A percentile compares a stretch with the other conserved stretches of the same genome.
phyloP scores from a whole-genome alignment of 2,113 vertebrate genomes.

The Synodontis membranacea region DNA sequence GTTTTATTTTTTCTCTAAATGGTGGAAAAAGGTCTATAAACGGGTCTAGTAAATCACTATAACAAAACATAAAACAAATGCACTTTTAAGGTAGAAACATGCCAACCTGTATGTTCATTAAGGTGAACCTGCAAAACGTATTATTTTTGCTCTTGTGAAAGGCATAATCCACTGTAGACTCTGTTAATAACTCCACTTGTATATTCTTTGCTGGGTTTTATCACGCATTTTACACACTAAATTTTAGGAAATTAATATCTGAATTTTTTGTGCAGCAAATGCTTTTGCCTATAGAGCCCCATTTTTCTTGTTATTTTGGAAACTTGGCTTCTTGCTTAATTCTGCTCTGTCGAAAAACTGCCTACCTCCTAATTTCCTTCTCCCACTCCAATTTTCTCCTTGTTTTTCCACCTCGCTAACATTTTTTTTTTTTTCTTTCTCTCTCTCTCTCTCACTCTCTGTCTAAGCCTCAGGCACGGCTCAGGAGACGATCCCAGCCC shows the following conservation, averaged over 20 bases:
- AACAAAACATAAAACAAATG: too few relatives aligned
- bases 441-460: constrained; percentile 28
- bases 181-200: not conserved
- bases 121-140: not conserved
- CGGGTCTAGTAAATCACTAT: not conserved
- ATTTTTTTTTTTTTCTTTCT: constrained; percentile 24
- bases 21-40: not conserved
- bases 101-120: not conserved
- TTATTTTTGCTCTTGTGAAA: not conserved
- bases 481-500: constrained; percentile 65
- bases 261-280: not conserved
- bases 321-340: constrained; percentile 2
- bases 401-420: constrained; percentile 13
- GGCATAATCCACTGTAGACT: not conserved
- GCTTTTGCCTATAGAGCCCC: not conserved
- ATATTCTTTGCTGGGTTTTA: not conserved
- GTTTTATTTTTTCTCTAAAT: not conserved
- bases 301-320: constrained; percentile 27
- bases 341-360: constrained; percentile 3
- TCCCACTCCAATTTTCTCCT: not conserved
- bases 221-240: not conserved
- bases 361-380: constrained; percentile 25
- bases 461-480: constrained; percentile 64
- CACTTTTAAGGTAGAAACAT: not conserved
- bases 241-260: not conserved